These are phyloP conservation scores for Drosophila setifemur DNA, from an alignment of 1,140 invertebrate species.

Conservation along the genomic window DNA sequence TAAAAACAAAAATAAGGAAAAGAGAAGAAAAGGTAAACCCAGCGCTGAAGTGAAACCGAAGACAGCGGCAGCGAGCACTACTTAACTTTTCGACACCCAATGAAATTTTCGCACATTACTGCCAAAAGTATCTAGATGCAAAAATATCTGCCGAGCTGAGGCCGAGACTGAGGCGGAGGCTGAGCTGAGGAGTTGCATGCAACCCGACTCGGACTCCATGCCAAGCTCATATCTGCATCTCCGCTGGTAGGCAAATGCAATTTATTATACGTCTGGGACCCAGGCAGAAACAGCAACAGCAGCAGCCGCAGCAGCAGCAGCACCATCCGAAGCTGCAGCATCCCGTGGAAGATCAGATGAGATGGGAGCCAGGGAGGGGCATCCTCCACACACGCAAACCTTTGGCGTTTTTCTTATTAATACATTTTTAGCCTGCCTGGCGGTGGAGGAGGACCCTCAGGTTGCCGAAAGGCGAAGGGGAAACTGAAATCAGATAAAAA, in stretches of 20 bases:
- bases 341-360: slow-evolving; percentile 37
- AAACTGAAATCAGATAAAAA: slow-evolving; percentile 79
- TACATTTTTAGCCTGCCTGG: slow-evolving; percentile 70
- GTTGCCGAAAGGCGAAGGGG: slow-evolving; percentile 1
- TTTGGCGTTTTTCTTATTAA: slow-evolving; percentile 80
- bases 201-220: slow-evolving; percentile 25
- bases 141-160: slow-evolving; percentile 61
- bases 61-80: slow-evolving; percentile 71
- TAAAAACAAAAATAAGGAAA: background rate
- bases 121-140: slow-evolving; percentile 82
- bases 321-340: background rate
- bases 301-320: background rate
- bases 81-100: slow-evolving; percentile 81
- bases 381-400: slow-evolving; percentile 72
- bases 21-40: background rate
- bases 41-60: slow-evolving; percentile 11
- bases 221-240: slow-evolving; percentile 73
- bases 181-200: slow-evolving; percentile 49
- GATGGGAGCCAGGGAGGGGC: slow-evolving; percentile 20
- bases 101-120: slow-evolving; percentile 82
- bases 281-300: background rate
- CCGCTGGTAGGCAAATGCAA: slow-evolving; percentile 77
- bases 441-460: background rate
- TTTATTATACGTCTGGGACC: slow-evolving; percentile 74
- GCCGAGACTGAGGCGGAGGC: background rate